Conservation (phyloP, 2,797 vertebrate genomes). For the Schizopygopsis malacanthus region DNA sequence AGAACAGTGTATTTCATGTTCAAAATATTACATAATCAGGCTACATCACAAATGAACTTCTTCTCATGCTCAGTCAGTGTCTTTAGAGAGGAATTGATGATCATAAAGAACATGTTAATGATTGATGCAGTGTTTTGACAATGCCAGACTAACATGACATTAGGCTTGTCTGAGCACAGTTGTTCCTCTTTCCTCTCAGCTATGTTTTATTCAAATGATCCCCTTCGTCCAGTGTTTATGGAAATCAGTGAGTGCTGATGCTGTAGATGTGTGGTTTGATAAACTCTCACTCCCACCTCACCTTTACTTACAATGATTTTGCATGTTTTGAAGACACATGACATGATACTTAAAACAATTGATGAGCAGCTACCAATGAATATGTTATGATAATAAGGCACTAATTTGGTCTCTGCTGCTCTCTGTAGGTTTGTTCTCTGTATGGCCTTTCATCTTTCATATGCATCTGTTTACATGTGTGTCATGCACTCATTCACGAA, state of each 20-base stretch:
- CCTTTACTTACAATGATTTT: not conserved
- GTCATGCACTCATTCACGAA: not conserved
- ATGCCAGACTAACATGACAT: not conserved
- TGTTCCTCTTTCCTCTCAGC: constrained; percentile 22
- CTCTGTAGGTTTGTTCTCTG: constrained; percentile 18
- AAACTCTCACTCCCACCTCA: constrained; percentile 11
- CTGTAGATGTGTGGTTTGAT: constrained; percentile 38
- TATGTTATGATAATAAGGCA: constrained; percentile 29
- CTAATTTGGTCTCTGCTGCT: constrained; percentile 32
- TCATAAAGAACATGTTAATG: constrained; percentile 1
- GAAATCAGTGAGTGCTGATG: constrained; percentile 40
- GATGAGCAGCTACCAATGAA: constrained; percentile 25
- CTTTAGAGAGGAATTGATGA: not conserved
- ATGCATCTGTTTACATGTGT: constrained; percentile 19
- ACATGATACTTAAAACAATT: constrained; percentile 1
- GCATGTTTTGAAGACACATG: constrained; percentile 18
- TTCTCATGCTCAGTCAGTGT: not conserved
- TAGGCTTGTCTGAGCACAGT: constrained; percentile 3
- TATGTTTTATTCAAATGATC: constrained; percentile 35
- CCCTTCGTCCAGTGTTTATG: constrained; percentile 10
- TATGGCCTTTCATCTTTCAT: constrained; percentile 32
- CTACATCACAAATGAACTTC: not conserved
- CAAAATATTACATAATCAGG: not conserved
- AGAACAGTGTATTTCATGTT: not conserved
- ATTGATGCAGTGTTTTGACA: constrained; percentile 3